Conservation (phyloP, 2,797 vertebrate species). For the Brotogeris chrysoptera region DNA sequence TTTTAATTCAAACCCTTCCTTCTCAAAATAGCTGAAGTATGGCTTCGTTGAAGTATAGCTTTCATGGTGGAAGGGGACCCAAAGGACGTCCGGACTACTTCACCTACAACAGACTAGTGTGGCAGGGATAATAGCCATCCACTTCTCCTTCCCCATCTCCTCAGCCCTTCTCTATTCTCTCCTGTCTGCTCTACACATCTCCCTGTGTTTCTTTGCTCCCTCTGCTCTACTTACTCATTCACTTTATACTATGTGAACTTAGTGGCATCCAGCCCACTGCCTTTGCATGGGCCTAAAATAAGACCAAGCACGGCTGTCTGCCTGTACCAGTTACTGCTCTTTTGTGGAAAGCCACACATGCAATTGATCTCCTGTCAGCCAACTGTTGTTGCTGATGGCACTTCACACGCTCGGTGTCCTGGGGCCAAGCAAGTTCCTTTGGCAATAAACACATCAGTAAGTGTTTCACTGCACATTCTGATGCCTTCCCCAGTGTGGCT, state of each 20-base stretch:
- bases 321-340: not conserved
- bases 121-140: not conserved
- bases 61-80: not conserved
- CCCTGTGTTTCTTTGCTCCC: not conserved
- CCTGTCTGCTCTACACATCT: not conserved
- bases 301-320: not conserved
- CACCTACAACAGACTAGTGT: not conserved
- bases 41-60: not conserved
- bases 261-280: not conserved
- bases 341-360: not conserved
- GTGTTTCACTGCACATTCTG: not conserved
- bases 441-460: not conserved
- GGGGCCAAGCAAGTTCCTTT: not conserved
- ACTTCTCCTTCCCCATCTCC: not conserved
- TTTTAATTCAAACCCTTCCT: not conserved
- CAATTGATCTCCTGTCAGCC: conserved; percentile 26
- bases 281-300: not conserved
- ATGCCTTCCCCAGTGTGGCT: not conserved
- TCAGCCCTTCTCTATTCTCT: not conserved
- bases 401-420: not conserved
- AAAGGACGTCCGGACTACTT: accelerated
- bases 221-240: not conserved
- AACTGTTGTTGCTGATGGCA: not conserved
- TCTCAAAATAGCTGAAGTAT: not conserved
- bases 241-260: not conserved